These are phyloP conservation scores for Phortica variegata DNA, from an alignment of 1,140 invertebrate species.

Conservation along the genomic window DNA sequence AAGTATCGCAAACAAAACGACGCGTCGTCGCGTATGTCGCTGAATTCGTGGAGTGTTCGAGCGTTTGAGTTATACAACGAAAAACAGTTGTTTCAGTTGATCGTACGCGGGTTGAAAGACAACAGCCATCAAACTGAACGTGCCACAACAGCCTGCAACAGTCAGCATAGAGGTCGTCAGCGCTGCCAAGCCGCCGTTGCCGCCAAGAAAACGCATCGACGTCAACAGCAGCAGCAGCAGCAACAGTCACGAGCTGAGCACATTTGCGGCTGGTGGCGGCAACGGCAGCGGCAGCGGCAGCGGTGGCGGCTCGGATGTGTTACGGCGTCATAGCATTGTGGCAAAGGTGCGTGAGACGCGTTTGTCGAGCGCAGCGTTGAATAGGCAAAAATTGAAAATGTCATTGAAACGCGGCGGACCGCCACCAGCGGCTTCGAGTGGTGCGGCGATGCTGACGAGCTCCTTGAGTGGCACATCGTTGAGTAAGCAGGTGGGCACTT, in stretches of 20 bases:
- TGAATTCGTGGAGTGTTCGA: too few relatives aligned
- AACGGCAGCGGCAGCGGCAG: not conserved
- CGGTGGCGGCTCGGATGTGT: slow-evolving; percentile 9
- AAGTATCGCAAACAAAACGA: too few relatives aligned
- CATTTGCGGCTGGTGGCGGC: slow-evolving; percentile 6
- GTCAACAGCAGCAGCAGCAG: not conserved
- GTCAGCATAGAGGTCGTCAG: not conserved
- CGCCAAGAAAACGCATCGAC: slow-evolving; percentile 19
- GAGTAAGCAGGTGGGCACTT: slow-evolving; percentile 40
- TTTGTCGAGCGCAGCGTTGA: slow-evolving; percentile 34
- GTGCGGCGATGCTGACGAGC: slow-evolving; percentile 38
- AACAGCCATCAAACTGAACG: slow-evolving; percentile 48
- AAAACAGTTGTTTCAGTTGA: too few relatives aligned
- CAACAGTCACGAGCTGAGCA: slow-evolving; percentile 28
- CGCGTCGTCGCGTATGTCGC: too few relatives aligned
- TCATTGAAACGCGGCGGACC: slow-evolving; percentile 45
- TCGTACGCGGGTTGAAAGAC: too few relatives aligned
- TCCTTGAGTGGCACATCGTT: slow-evolving; percentile 24
- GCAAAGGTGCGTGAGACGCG: slow-evolving; percentile 27
- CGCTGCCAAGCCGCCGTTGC: slow-evolving; percentile 41
- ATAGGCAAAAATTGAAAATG: slow-evolving; percentile 46
- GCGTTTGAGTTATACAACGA: too few relatives aligned
- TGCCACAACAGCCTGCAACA: slow-evolving; percentile 3
- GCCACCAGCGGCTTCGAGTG: slow-evolving; percentile 37
- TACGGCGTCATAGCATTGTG: slow-evolving; percentile 5